Evolutionary conservation across 1,140 invertebrate genomes (phyloP).

Genomic region (Nymphalis io): DNA sequence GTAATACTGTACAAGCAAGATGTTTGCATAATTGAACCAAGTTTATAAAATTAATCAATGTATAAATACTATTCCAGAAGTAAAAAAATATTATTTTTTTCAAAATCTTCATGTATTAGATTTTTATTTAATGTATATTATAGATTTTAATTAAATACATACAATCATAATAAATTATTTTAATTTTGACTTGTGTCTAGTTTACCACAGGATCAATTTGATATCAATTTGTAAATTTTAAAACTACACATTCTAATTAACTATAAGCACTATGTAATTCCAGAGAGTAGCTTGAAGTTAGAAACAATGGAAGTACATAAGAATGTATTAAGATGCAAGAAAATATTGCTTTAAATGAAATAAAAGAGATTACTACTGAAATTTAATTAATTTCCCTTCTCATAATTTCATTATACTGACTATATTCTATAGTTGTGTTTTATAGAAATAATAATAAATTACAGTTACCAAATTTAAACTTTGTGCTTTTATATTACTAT

Average conservation of each 20-base stretch:
- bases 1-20: constrained; percentile 40
- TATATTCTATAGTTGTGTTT: too few species aligned
- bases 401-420: too few species aligned
- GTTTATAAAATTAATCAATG: constrained; percentile 22
- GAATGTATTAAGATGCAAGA: too few species aligned
- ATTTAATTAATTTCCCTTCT: too few species aligned
- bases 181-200: not conserved
- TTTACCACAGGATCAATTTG: constrained; percentile 5
- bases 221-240: not conserved
- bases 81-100: constrained; percentile 26
- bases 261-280: not conserved
- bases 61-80: constrained; percentile 18
- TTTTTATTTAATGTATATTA: constrained; percentile 23
- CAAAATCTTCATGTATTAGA: constrained; percentile 7
- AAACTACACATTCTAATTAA: constrained; percentile 10
- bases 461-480: too few species aligned
- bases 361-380: too few species aligned
- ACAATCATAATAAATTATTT: constrained; percentile 2
- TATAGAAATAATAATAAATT: too few species aligned
- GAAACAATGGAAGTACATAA: too few species aligned
- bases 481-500: too few species aligned
- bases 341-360: too few species aligned
- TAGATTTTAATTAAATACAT: constrained; percentile 6
- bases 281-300: not conserved
- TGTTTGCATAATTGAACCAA: constrained; percentile 14